Evolutionary conservation across 2,797 vertebrate genomes (phyloP).

Genomic region (Pangasius mekongensis): DNA sequence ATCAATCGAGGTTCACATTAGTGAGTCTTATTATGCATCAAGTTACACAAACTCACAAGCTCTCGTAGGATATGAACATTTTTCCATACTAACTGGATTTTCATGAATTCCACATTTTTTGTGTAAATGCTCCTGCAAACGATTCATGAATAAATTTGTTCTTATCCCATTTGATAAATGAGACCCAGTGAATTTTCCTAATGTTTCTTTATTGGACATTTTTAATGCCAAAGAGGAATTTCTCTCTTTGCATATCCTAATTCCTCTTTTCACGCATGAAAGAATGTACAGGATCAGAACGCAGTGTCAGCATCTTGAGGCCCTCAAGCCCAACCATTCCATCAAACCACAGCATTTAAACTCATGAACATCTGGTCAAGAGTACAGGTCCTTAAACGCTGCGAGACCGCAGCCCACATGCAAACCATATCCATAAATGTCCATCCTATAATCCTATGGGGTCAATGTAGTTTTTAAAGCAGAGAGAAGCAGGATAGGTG

Average conservation of each 20-base stretch:
- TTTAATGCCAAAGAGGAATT: neutral
- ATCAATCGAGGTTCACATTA: neutral
- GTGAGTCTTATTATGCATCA: neutral
- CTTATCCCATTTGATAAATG: neutral
- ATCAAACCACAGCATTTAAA: constrained; percentile 2
- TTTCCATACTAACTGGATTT: neutral
- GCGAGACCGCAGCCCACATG: neutral
- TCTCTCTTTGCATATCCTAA: neutral
- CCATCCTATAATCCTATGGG: neutral
- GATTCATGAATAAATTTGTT: neutral
- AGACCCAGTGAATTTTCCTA: neutral
- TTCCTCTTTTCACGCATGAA: neutral
- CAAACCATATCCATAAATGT: constrained; percentile 11
- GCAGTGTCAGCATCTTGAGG: neutral
- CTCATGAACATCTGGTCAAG: neutral
- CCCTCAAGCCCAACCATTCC: neutral
- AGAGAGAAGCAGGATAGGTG: neutral
- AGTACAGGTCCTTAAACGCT: neutral
- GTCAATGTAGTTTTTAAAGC: neutral
- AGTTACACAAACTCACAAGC: neutral
- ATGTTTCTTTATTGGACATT: neutral
- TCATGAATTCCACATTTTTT: neutral
- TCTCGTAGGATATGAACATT: neutral
- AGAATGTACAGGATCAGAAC: neutral
- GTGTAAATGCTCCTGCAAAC: neutral